Percentiles rank a stretch among this genome's conserved stretches.
Evolutionary conservation across 1,140 invertebrate genomes (phyloP).

Genomic region (Diorhabda carinulata): DNA sequence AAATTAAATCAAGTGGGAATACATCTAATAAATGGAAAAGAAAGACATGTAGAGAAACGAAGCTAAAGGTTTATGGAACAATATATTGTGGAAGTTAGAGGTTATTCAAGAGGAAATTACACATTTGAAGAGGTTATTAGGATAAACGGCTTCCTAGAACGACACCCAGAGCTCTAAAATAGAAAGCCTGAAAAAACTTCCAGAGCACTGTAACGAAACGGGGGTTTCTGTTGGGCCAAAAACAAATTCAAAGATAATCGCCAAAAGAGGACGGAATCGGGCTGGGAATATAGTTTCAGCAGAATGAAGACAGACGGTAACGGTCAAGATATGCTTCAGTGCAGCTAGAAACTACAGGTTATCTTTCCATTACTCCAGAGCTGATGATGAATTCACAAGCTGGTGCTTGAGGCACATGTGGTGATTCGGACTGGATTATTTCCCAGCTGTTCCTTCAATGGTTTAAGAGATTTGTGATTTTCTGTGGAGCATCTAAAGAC

Average conservation of each 20-base stretch:
- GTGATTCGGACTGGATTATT: not conserved
- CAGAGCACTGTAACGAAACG: no score
- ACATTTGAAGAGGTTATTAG: no score
- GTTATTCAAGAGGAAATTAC: no score
- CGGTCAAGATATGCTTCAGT: constrained; percentile 42
- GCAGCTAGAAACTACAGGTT: constrained; percentile 38
- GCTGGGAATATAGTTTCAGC: constrained; percentile 38
- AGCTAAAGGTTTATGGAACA: no score
- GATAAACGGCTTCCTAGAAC: no score
- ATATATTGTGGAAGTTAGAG: no score
- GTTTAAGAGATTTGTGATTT: no score
- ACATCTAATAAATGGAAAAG: no score
- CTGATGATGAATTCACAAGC: not conserved
- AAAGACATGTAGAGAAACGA: no score
- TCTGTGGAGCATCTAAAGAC: not conserved
- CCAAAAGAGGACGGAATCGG: constrained; percentile 40
- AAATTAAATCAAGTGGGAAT: no score
- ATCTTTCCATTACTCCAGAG: constrained; percentile 8
- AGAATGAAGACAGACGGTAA: constrained; percentile 42
- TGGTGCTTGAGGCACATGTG: not conserved
- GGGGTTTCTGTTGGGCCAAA: constrained; percentile 1
- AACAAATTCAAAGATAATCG: constrained; percentile 37
- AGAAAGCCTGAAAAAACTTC: no score
- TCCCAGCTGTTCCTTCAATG: not conserved
- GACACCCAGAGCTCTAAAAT: no score